A percentile compares a stretch with the other conserved stretches of the same genome.
Conservation (phyloP, 2,888 invertebrate species). For the Tetropium fuscum region DNA sequence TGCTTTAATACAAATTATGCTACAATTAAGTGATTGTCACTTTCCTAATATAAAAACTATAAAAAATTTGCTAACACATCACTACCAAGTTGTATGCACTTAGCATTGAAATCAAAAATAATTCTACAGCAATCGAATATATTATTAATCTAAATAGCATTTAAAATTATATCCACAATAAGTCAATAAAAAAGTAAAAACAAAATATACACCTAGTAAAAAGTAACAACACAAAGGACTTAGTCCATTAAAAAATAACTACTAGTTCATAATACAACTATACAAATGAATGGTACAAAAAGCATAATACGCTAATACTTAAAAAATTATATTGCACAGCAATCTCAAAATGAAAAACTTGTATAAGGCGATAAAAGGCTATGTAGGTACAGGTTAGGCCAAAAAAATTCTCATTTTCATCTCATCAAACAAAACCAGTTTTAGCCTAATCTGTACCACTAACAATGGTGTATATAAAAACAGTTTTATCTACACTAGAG, state of each 20-base stretch:
- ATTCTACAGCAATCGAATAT: slow-evolving; percentile 37
- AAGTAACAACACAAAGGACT: slow-evolving; percentile 34
- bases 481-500: slow-evolving; percentile 24
- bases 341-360: slow-evolving; percentile 38
- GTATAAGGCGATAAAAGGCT: slow-evolving; percentile 35
- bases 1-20: slow-evolving; percentile 50
- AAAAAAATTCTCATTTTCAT: slow-evolving; percentile 10
- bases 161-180: slow-evolving; percentile 35
- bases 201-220: slow-evolving; percentile 33
- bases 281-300: slow-evolving; percentile 20
- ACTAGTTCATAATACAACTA: background rate
- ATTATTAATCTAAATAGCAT: slow-evolving; percentile 42
- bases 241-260: slow-evolving; percentile 27
- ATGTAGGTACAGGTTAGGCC: slow-evolving; percentile 21
- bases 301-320: slow-evolving; percentile 31
- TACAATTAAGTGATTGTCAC: slow-evolving; percentile 54
- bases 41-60: slow-evolving; percentile 35
- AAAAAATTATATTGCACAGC: slow-evolving; percentile 53
- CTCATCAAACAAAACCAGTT: slow-evolving; percentile 1
- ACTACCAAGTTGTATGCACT: slow-evolving; percentile 35
- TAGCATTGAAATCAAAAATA: slow-evolving; percentile 23
- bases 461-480: slow-evolving; percentile 26
- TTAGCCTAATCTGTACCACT: slow-evolving; percentile 17
- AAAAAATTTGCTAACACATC: slow-evolving; percentile 21
- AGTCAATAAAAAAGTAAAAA: slow-evolving; percentile 30